Conservation (phyloP, 1,140 invertebrate genomes). For the Saccostrea cuccullata region DNA sequence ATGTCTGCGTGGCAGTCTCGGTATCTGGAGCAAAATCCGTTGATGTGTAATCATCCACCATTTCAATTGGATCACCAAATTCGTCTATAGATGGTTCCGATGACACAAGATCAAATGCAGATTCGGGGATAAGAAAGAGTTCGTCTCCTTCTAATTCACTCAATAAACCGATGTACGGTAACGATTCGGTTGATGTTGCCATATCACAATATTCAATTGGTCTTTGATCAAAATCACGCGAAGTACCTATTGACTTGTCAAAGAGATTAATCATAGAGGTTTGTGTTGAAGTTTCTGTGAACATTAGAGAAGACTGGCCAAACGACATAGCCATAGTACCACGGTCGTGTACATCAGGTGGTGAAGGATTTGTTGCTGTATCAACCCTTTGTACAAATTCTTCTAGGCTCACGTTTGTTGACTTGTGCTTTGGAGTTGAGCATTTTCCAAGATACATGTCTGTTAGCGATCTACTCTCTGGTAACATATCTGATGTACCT, state of each 20-base stretch:
- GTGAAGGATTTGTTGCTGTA: conserved; percentile 56
- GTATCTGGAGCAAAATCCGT: conserved; percentile 59
- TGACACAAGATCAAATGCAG: conserved; percentile 66
- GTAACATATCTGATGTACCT: conserved; percentile 56
- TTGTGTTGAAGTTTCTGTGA: conserved; percentile 62
- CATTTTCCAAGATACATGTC: conserved; percentile 43
- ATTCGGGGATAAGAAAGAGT: conserved; percentile 71
- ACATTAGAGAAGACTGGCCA: conserved; percentile 50
- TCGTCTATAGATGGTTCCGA: conserved; percentile 56
- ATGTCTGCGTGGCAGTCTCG: conserved; percentile 70
- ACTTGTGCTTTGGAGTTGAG: conserved; percentile 48
- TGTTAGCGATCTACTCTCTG: background rate
- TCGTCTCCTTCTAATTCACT: conserved; percentile 75
- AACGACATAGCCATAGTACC: conserved; percentile 72
- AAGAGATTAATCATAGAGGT: conserved; percentile 60
- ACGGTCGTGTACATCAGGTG: conserved; percentile 62
- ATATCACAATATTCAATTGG: conserved; percentile 63
- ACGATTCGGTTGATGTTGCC: conserved; percentile 74
- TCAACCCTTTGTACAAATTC: conserved; percentile 47
- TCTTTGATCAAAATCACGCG: conserved; percentile 58
- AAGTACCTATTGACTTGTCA: conserved; percentile 70
- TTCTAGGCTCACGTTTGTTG: conserved; percentile 44
- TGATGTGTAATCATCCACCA: conserved; percentile 68
- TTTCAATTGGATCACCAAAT: conserved; percentile 60
- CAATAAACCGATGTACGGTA: conserved; percentile 73